Conservation (phyloP, 2,797 vertebrate genomes). For the Phoeniculus purpureus region DNA sequence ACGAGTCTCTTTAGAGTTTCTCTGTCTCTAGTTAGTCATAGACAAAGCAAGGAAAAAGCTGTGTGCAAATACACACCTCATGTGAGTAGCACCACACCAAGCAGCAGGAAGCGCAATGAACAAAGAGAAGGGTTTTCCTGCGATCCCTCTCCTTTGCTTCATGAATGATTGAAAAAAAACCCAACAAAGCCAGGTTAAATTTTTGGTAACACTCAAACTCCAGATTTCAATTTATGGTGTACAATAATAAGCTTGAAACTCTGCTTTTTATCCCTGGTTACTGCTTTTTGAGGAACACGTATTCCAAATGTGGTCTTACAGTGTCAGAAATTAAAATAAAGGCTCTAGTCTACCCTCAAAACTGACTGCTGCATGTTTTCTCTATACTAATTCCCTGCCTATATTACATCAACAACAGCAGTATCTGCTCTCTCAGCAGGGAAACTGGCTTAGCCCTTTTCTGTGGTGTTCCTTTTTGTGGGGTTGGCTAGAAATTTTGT, state of each 20-base stretch:
- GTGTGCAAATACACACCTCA: background rate
- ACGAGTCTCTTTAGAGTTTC: conserved; percentile 59
- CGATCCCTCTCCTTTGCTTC: background rate
- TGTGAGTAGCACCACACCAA: background rate
- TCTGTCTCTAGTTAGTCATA: conserved; percentile 33
- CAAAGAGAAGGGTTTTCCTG: conserved; percentile 9
- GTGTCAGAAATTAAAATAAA: background rate
- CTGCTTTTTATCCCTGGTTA: background rate
- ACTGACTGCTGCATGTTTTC: background rate
- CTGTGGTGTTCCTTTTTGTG: accelerated
- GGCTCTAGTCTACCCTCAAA: background rate
- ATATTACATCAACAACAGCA: background rate
- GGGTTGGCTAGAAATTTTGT: background rate
- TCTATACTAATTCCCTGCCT: background rate
- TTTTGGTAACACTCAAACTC: background rate
- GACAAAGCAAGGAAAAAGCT: conserved; percentile 40
- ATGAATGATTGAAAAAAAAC: background rate
- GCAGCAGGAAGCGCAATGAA: conserved; percentile 42
- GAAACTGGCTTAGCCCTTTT: background rate
- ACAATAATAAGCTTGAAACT: background rate
- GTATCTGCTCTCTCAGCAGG: background rate
- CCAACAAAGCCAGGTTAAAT: background rate
- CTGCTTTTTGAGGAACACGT: background rate
- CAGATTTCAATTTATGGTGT: background rate
- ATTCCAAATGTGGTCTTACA: background rate